These are phyloP conservation scores for Carcina quercana DNA, from an alignment of 2,888 invertebrate species.

Conservation along the genomic window DNA sequence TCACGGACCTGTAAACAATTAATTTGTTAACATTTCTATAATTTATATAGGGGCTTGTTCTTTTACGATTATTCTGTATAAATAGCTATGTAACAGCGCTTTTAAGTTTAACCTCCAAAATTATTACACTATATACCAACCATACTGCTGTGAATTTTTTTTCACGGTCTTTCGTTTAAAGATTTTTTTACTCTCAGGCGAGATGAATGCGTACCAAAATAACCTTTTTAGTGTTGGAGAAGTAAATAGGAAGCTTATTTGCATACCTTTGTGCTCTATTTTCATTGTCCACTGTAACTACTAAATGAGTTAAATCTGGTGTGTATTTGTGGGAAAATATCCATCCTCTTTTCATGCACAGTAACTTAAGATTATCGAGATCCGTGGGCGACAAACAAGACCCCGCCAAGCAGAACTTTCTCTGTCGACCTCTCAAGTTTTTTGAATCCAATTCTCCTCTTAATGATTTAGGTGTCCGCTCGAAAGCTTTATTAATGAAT, in stretches of 20 bases:
- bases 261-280: conserved; percentile 60
- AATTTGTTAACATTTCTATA: no score
- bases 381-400: conserved; percentile 43
- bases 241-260: no score
- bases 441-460: conserved; percentile 18
- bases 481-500: conserved; percentile 53
- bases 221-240: no score
- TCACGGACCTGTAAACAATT: conserved; percentile 51
- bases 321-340: conserved; percentile 46
- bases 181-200: no score
- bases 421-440: conserved; percentile 15
- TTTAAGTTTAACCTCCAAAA: background rate
- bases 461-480: conserved; percentile 31
- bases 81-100: conserved; percentile 1
- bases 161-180: no score
- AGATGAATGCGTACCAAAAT: no score
- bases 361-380: conserved; percentile 31
- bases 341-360: conserved; percentile 42
- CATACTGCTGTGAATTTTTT: no score
- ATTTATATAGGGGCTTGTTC: no score
- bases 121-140: no score
- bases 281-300: conserved; percentile 57
- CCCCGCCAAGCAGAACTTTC: conserved; percentile 41
- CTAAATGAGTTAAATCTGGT: conserved; percentile 54
- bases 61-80: no score